Evolutionary conservation across 2,888 invertebrate species (phyloP).

Genomic region (Acronicta aceris): DNA sequence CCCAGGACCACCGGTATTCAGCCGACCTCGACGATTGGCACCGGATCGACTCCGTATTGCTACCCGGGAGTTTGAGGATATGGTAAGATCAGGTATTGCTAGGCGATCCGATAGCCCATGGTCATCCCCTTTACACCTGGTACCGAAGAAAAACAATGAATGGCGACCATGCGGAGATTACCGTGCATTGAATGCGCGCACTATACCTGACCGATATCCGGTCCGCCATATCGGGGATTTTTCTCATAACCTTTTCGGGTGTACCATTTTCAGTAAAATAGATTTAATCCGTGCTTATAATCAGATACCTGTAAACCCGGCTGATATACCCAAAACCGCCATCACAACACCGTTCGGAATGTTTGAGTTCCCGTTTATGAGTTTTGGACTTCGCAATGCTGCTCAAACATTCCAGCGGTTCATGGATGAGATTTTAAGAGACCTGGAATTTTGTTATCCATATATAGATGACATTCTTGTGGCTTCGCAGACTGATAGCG

Average conservation of each 20-base stretch:
- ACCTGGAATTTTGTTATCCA: too few species aligned
- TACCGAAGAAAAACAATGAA: slow-evolving; percentile 1
- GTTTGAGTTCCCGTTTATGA: slow-evolving; percentile 12
- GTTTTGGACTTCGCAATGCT: neutral
- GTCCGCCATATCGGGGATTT: slow-evolving; percentile 1
- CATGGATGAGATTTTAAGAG: too few species aligned
- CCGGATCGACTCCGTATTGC: too few species aligned
- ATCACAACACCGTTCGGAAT: slow-evolving; percentile 10
- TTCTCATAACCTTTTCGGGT: neutral
- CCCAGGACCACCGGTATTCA: too few species aligned
- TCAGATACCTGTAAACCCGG: neutral
- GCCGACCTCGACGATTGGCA: too few species aligned
- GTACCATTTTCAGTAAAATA: neutral
- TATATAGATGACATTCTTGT: too few species aligned
- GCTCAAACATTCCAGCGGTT: too few species aligned
- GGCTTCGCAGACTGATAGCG: too few species aligned
- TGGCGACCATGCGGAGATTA: slow-evolving; percentile 22
- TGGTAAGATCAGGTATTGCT: neutral
- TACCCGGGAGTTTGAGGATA: neutral
- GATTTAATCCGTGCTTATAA: neutral
- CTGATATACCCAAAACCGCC: slow-evolving; percentile 5
- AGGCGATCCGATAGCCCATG: slow-evolving; percentile 8
- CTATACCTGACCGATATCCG: slow-evolving; percentile 13
- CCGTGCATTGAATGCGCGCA: slow-evolving; percentile 3
- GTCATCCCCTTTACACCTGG: slow-evolving; percentile 17